A percentile compares a stretch with the other conserved stretches of the same genome.
Evolutionary conservation across 2,888 invertebrate genomes (phyloP).

Genomic region (Theretra japonica): DNA sequence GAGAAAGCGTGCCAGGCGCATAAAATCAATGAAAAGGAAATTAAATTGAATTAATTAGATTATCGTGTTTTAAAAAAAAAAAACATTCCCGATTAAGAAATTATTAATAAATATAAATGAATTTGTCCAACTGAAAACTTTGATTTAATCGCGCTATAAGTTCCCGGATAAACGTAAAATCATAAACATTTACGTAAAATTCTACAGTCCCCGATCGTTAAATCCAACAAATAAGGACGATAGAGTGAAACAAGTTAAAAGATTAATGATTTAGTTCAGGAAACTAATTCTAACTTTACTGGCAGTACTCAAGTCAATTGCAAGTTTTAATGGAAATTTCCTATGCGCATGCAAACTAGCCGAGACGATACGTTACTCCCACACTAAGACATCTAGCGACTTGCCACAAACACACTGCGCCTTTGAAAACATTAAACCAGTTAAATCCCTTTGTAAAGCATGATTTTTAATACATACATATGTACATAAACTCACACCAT

Average conservation of each 20-base stretch:
- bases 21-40: too few species aligned
- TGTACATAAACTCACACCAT: background rate
- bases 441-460: background rate
- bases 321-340: slow-evolving; percentile 74
- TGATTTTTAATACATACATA: too few species aligned
- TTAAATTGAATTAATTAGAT: too few species aligned
- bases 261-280: slow-evolving; percentile 73
- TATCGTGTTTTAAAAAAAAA: too few species aligned
- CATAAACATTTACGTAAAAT: background rate
- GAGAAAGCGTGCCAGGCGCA: too few species aligned
- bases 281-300: slow-evolving; percentile 69
- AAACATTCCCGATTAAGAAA: too few species aligned
- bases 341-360: slow-evolving; percentile 60
- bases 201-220: background rate
- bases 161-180: too few species aligned
- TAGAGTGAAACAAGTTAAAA: slow-evolving; percentile 50
- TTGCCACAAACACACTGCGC: background rate
- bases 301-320: slow-evolving; percentile 63
- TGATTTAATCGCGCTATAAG: too few species aligned
- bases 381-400: slow-evolving; percentile 24
- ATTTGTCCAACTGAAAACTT: too few species aligned
- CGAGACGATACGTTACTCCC: slow-evolving; percentile 41
- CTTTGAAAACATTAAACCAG: background rate
- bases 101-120: too few species aligned
- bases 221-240: slow-evolving; percentile 30